These are phyloP conservation scores for Sarcophaga bullata DNA, from an alignment of 1,140 invertebrate genomes.

Conservation along the genomic window DNA sequence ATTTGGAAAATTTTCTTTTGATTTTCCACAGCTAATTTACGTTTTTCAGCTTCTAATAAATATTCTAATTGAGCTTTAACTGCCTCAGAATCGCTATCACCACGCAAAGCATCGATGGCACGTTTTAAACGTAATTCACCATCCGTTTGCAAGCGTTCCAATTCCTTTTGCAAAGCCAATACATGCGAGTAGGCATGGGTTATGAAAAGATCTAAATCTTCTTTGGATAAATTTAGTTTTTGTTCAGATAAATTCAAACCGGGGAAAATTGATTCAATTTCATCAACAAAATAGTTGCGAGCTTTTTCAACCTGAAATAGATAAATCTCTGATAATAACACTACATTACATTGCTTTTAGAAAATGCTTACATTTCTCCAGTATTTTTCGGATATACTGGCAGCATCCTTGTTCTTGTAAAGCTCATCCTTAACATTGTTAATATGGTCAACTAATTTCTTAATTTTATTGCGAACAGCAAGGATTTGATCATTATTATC, in stretches of 20 bases:
- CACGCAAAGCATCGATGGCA: constrained; percentile 71
- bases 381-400: constrained; percentile 75
- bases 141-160: constrained; percentile 75
- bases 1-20: constrained; percentile 70
- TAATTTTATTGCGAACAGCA: constrained; percentile 69
- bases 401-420: constrained; percentile 68
- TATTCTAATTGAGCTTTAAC: constrained; percentile 68
- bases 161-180: constrained; percentile 76
- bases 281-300: constrained; percentile 75
- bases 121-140: constrained; percentile 71
- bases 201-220: constrained; percentile 77
- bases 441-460: constrained; percentile 72
- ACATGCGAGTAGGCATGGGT: constrained; percentile 75
- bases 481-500: constrained; percentile 65
- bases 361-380: constrained; percentile 70
- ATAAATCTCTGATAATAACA: neutral
- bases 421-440: constrained; percentile 70
- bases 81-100: constrained; percentile 63
- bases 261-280: constrained; percentile 78
- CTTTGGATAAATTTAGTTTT: constrained; percentile 71
- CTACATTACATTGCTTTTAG: neutral
- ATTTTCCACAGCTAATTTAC: constrained; percentile 68
- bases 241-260: constrained; percentile 74
- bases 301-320: constrained; percentile 70
- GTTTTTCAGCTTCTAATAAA: constrained; percentile 69